Evolutionary conservation across 2,797 vertebrate genomes (phyloP).

Genomic region (Sternotherus odoratus): DNA sequence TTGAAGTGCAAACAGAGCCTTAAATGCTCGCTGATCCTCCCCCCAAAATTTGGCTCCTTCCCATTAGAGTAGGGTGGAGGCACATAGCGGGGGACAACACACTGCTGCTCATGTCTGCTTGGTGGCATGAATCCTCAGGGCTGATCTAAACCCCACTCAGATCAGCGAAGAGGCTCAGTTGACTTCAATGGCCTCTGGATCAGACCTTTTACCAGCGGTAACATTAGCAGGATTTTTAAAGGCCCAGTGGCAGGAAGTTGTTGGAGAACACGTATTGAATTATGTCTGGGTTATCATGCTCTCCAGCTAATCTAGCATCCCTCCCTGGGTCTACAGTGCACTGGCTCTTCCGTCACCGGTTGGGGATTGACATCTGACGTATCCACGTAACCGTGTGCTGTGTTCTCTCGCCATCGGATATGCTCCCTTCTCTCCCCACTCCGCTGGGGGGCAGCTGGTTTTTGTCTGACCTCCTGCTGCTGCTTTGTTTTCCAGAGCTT

Average conservation of each 20-base stretch:
- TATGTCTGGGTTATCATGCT: too few relatives aligned
- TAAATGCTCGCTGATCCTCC: background rate
- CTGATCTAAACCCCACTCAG: background rate
- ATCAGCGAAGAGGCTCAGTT: background rate
- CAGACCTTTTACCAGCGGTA: fast-evolving
- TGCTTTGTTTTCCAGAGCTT: conserved; percentile 85
- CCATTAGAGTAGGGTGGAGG: background rate
- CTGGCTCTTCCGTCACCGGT: background rate
- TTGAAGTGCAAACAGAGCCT: background rate
- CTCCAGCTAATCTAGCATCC: too few relatives aligned
- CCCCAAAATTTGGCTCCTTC: background rate
- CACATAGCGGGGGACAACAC: background rate
- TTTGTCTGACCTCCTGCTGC: background rate
- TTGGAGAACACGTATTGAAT: background rate
- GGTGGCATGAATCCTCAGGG: background rate
- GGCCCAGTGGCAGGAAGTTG: background rate
- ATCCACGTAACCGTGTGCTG: background rate
- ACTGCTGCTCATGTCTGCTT: background rate
- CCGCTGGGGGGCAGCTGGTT: background rate
- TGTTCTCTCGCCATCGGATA: background rate
- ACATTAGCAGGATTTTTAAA: background rate
- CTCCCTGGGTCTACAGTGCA: background rate
- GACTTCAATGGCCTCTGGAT: background rate
- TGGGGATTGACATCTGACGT: background rate
- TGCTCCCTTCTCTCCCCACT: background rate